Percentiles rank a stretch among this genome's conserved stretches.
phyloP scores from a whole-genome alignment of 2,888 invertebrate genomes.

The Lepidonotus clava region DNA sequence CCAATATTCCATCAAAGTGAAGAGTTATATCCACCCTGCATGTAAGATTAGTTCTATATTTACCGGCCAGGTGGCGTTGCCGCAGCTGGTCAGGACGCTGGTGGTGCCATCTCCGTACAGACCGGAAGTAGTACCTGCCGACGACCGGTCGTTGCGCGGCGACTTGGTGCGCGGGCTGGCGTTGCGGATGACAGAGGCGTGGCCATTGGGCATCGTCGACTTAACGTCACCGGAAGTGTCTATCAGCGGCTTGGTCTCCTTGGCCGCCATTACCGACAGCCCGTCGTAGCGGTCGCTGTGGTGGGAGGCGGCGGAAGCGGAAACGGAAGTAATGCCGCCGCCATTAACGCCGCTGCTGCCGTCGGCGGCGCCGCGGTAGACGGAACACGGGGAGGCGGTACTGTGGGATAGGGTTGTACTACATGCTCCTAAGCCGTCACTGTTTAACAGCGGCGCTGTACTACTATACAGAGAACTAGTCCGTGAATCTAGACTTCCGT shows the following conservation, averaged over 20 bases:
- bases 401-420: conserved; percentile 36
- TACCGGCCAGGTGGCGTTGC: conserved; percentile 54
- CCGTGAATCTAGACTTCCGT: conserved; percentile 67
- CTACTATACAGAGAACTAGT: conserved; percentile 55
- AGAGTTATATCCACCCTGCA: too few relatives aligned
- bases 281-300: not conserved
- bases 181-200: conserved; percentile 60
- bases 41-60: not conserved
- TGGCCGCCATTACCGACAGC: not conserved
- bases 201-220: conserved; percentile 52
- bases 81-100: conserved; percentile 55
- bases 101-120: not conserved
- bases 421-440: conserved; percentile 54
- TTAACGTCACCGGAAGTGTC: not conserved
- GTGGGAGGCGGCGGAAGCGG: not conserved
- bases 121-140: not conserved
- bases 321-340: not conserved
- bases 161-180: conserved; percentile 60
- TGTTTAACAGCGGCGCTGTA: conserved; percentile 53
- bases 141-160: conserved; percentile 45
- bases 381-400: conserved; percentile 59
- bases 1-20: too few relatives aligned
- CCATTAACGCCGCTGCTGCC: not conserved
- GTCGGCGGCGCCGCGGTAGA: conserved; percentile 56
- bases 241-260: conserved; percentile 50